Base-by-base conservation (phyloP, 2,797 vertebrate species). In the Erpetoichthys calabaricus region DNA sequence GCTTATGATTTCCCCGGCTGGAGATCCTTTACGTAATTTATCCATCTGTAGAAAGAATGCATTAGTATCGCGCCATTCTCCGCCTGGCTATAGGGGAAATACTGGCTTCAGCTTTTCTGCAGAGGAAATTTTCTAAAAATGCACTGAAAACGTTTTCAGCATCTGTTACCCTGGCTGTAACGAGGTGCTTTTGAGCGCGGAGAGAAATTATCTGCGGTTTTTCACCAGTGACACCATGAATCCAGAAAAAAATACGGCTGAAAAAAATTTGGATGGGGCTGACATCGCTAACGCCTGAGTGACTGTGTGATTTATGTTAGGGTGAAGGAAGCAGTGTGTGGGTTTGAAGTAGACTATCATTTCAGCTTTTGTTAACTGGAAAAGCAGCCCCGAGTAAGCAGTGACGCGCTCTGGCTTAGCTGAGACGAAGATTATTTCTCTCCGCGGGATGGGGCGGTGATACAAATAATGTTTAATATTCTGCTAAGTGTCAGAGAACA, bases 241-340 rank as follows among this genome's bases (percentile, higher is more conserved):
- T 50, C 41, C 10, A 53, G 53, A 6, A 55, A 42, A 47, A 45
- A 46, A 53, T 8, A 44, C 6, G 45, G 49, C 45, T 8, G 8
- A 55, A 42, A 10, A 47, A 41, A 49, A 8, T 8, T 6, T 42
- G 52, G 55, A 45, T 41, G 4, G 42, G 7, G 51, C 43, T 47
- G 9, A 59, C 47, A 45, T 42, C 58, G 41, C 43, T 55, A 53
- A 54, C 55, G 47, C 10, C 55, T 56, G 42, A 55, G 44, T 49
- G 57, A n/a, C 51, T 44, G 47, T 25, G 25, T 44, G 57, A 45
- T 45, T 45, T 66, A 64, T 67, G 55, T 25, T 25, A 63, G 45
- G 60, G 42, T 46, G 44, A 5, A 66, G 4, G 43, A 45, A 46
- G 55, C 10, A 53, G 61, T 0, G 42, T 56, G 51, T 53, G 10